Conservation (phyloP, 1,140 invertebrate species). For the Leptinotarsa defecta region DNA sequence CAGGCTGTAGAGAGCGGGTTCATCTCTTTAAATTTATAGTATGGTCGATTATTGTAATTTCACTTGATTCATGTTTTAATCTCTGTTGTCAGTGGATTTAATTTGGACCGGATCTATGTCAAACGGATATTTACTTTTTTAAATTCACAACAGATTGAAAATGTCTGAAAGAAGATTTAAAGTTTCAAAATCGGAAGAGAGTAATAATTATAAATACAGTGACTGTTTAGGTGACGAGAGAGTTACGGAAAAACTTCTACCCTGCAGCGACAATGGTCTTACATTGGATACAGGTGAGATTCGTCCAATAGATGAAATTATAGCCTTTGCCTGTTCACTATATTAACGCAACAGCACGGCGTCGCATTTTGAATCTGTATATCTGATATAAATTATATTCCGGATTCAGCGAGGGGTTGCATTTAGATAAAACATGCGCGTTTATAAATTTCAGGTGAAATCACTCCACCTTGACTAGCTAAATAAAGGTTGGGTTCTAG, state of each 20-base stretch:
- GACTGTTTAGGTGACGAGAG: constrained; percentile 5
- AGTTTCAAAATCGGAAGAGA: constrained; percentile 19
- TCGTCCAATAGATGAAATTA: not conserved
- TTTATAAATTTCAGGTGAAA: not conserved
- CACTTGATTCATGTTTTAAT: not conserved
- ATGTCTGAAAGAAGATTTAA: constrained; percentile 16
- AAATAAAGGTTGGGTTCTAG: not conserved
- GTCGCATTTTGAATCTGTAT: not conserved
- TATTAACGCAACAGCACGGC: not conserved
- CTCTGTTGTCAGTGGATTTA: not conserved
- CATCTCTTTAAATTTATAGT: constrained; percentile 2
- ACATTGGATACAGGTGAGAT: not conserved
- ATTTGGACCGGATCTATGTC: not conserved
- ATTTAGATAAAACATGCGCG: not conserved
- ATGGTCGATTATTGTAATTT: not conserved
- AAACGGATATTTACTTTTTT: not conserved
- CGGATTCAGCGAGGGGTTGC: not conserved
- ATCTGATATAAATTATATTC: not conserved
- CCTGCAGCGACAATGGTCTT: constrained; percentile 5
- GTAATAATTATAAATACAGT: constrained; percentile 14
- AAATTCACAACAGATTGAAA: not conserved
- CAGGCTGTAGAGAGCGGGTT: not conserved
- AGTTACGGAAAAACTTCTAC: constrained; percentile 11
- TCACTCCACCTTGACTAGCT: not conserved
- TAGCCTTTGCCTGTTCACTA: not conserved